phyloP scores from a whole-genome alignment of 2,113 vertebrate genomes.

The Mustelus asterias region DNA sequence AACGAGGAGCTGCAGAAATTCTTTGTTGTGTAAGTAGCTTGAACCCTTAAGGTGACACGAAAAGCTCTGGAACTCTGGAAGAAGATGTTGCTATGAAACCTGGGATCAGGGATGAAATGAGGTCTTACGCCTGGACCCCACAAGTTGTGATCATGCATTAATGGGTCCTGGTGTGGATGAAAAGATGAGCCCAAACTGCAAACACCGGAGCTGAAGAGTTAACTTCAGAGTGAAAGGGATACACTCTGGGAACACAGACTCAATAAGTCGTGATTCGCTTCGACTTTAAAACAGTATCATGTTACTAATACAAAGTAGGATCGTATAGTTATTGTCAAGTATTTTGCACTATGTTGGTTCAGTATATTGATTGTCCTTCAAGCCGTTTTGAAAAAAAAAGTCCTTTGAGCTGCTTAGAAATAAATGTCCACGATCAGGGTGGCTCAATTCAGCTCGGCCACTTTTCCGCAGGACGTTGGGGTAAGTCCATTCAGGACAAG shows the following conservation, averaged over 20 bases:
- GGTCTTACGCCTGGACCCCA: constrained; percentile 53
- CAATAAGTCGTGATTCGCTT: neutral
- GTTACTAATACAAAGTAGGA: neutral
- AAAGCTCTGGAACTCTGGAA: constrained; percentile 56
- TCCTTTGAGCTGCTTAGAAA: neutral
- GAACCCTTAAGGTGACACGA: constrained; percentile 54
- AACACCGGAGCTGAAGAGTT: no score
- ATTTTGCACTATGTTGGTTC: neutral
- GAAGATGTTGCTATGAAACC: constrained; percentile 55
- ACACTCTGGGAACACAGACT: neutral
- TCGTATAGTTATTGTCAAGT: neutral
- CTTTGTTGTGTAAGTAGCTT: constrained; percentile 63
- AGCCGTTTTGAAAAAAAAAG: neutral
- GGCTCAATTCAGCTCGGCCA: neutral
- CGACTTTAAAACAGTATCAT: neutral
- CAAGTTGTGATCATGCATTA: constrained; percentile 49
- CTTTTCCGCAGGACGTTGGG: neutral
- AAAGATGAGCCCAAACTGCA: neutral
- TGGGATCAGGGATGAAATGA: constrained; percentile 39
- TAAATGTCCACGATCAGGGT: neutral
- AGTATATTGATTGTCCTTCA: neutral
- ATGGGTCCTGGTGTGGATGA: neutral
- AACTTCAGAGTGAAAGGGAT: neutral
- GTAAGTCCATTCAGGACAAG: neutral
- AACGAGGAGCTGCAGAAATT: constrained; percentile 50